Percentiles rank a stretch among this genome's conserved stretches.
phyloP scores from a whole-genome alignment of 2,797 vertebrate species.

The Tauraco hartlaubi region DNA sequence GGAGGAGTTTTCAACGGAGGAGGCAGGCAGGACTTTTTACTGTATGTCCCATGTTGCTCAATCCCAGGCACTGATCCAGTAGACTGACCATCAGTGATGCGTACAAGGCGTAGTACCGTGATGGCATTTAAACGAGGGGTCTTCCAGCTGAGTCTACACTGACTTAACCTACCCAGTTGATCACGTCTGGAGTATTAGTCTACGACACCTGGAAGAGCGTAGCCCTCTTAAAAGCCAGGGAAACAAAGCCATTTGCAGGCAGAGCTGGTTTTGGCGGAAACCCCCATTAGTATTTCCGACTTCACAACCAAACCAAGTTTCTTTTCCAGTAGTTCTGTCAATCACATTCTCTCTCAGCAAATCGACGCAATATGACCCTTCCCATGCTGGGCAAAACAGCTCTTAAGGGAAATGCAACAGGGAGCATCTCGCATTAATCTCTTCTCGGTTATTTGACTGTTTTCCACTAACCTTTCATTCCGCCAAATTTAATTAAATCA shows the following conservation, averaged over 20 bases:
- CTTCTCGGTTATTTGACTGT: conserved; percentile 50
- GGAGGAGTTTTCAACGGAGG: background rate
- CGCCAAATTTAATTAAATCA: conserved; percentile 67
- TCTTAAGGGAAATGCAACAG: conserved; percentile 40
- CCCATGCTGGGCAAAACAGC: conserved; percentile 7
- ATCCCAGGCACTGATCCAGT: fast-evolving
- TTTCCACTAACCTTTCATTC: conserved; percentile 66
- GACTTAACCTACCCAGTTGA: background rate
- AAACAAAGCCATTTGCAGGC: background rate
- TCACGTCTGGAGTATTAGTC: background rate
- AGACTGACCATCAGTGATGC: background rate
- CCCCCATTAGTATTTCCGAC: background rate
- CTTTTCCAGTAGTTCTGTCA: conserved; percentile 20
- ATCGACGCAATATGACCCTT: background rate
- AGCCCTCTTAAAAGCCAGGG: background rate
- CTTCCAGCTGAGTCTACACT: background rate
- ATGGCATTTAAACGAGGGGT: background rate
- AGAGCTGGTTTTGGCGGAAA: background rate
- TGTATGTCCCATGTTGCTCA: fast-evolving
- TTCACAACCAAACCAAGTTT: background rate
- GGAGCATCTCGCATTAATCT: conserved; percentile 49
- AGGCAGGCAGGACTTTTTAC: background rate
- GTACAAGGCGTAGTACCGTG: fast-evolving
- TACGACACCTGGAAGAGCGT: background rate
- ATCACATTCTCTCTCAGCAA: conserved; percentile 19